A percentile compares a stretch with the other conserved stretches of the same genome.
These are phyloP conservation scores for Sebastes vulpes DNA, from an alignment of 2,797 vertebrate genomes.

Conservation along the genomic window DNA sequence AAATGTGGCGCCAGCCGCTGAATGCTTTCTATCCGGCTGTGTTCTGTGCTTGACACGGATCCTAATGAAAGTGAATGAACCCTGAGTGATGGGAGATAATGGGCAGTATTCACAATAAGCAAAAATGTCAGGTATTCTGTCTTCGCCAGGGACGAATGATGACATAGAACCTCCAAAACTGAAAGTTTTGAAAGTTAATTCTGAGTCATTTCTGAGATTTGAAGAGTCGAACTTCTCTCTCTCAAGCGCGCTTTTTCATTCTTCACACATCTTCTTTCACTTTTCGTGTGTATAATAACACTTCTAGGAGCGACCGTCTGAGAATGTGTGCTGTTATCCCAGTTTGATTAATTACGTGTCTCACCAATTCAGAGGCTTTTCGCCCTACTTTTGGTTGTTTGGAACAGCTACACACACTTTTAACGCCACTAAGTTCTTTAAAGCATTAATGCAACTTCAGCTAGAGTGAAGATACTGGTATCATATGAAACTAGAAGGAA, in stretches of 20 bases:
- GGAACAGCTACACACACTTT: not conserved
- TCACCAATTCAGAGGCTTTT: not conserved
- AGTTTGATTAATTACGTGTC: not conserved
- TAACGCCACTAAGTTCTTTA: no score
- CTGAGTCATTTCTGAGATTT: not conserved
- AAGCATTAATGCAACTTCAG: no score
- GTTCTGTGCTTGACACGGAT: not conserved
- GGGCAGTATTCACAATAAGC: not conserved
- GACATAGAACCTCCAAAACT: not conserved
- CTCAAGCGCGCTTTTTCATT: not conserved
- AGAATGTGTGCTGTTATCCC: not conserved
- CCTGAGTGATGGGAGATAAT: conserved; percentile 25
- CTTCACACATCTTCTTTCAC: not conserved
- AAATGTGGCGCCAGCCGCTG: not conserved
- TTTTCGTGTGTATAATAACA: not conserved
- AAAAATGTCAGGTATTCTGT: not conserved
- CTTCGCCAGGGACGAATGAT: not conserved
- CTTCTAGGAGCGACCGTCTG: not conserved
- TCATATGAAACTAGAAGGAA: no score
- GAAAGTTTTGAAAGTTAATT: not conserved
- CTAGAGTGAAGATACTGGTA: no score
- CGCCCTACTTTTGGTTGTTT: not conserved
- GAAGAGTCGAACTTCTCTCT: not conserved
- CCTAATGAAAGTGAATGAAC: conserved; percentile 4
- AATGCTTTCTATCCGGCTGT: conserved; percentile 8